Conservation (phyloP, 2,888 invertebrate species). For the Pyrrhosoma nymphula region DNA sequence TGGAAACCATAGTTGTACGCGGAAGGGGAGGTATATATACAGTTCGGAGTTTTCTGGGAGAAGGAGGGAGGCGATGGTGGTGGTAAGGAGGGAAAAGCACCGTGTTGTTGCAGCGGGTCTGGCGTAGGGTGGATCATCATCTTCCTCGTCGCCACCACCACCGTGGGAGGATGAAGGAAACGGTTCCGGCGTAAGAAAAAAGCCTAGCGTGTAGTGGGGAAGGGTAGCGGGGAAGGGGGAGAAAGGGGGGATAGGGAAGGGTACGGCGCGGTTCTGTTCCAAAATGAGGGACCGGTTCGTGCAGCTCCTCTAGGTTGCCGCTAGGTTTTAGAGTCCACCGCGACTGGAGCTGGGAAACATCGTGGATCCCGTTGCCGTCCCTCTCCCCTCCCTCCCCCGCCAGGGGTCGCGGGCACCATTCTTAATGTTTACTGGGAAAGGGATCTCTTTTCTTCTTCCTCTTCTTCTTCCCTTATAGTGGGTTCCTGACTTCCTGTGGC, state of each 20-base stretch:
- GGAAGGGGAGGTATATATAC: no score
- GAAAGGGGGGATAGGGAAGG: background rate
- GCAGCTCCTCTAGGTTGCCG: constrained; percentile 48
- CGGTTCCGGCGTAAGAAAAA: background rate
- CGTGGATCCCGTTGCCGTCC: constrained; percentile 49
- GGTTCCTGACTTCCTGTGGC: no score
- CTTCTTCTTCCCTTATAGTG: no score
- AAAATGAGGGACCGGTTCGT: constrained; percentile 58
- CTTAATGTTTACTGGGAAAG: constrained; percentile 59
- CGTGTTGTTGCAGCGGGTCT: background rate
- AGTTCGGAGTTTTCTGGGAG: background rate
- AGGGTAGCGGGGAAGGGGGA: background rate
- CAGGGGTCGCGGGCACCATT: constrained; percentile 41
- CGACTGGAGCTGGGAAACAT: constrained; percentile 31
- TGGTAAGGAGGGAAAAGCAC: background rate
- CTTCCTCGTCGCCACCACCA: background rate
- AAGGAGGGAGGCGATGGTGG: background rate
- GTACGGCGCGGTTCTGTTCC: background rate
- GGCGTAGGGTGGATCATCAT: background rate
- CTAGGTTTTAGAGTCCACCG: background rate
- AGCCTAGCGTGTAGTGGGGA: background rate
- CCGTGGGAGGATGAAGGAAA: constrained; percentile 39
- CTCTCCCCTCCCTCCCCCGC: background rate
- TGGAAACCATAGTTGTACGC: background rate
- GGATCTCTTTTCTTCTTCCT: background rate